Conservation (phyloP, 2,797 vertebrate species). For the Delichon dasypus region DNA sequence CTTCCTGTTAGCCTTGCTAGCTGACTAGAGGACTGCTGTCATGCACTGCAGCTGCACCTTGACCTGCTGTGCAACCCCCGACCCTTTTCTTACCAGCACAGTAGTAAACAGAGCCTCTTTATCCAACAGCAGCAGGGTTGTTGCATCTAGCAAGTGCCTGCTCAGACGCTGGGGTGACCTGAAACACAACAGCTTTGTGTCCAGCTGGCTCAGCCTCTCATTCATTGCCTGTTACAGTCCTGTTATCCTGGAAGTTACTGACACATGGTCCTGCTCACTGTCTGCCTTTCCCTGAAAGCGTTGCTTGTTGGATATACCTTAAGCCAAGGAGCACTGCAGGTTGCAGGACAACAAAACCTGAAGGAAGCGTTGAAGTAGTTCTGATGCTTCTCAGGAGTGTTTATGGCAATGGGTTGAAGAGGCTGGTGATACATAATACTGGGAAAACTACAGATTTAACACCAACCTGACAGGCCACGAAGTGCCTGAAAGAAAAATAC, state of each 20-base stretch:
- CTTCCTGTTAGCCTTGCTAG: slow-evolving; percentile 1
- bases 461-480: slow-evolving; percentile 17
- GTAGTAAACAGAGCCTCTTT: slow-evolving; percentile 5
- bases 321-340: background rate
- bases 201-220: background rate
- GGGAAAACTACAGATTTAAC: background rate
- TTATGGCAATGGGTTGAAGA: background rate
- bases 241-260: background rate
- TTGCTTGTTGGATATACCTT: background rate
- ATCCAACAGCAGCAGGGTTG: background rate
- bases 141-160: slow-evolving; percentile 36
- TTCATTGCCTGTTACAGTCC: background rate
- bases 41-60: slow-evolving; percentile 12
- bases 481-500: slow-evolving; percentile 31
- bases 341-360: background rate
- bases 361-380: background rate
- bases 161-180: background rate
- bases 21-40: background rate
- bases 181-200: background rate
- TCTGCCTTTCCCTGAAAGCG: background rate
- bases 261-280: background rate
- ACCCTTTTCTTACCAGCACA: background rate
- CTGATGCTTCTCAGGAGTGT: background rate
- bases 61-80: background rate
- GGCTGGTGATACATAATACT: background rate